Evolutionary conservation across 2,797 vertebrate genomes (phyloP).

Genomic region (Pangasius krempfi): DNA sequence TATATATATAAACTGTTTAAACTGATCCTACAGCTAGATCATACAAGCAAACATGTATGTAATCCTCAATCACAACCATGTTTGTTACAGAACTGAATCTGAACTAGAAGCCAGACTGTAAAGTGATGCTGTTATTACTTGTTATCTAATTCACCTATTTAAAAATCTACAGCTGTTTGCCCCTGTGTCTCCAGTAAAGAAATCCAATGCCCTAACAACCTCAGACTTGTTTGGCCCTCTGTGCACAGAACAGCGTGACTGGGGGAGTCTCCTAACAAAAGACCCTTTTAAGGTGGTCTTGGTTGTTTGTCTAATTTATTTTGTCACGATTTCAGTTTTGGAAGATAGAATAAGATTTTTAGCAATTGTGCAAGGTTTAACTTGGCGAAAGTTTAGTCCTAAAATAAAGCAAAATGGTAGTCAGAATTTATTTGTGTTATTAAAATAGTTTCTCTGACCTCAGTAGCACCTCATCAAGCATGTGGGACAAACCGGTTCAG

Average conservation of each 20-base stretch:
- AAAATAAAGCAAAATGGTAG: background rate
- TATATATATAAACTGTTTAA: too few relatives aligned
- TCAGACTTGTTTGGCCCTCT: slow-evolving; percentile 36
- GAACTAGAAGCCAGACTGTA: background rate
- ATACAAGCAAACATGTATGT: background rate
- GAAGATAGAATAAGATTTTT: background rate
- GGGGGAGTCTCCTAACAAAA: background rate
- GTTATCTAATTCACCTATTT: background rate
- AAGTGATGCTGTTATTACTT: background rate
- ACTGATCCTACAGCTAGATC: too few relatives aligned
- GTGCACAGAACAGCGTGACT: slow-evolving; percentile 15
- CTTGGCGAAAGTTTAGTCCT: background rate
- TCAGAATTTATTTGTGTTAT: background rate
- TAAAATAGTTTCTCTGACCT: background rate
- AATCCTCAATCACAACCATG: background rate
- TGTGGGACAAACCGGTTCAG: background rate
- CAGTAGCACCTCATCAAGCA: background rate
- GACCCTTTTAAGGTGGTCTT: slow-evolving; percentile 50
- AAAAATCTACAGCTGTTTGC: slow-evolving; percentile 36
- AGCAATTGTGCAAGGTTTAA: background rate
- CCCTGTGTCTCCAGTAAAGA: slow-evolving; percentile 23
- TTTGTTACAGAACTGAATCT: background rate
- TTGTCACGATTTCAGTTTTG: background rate
- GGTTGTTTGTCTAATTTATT: background rate
- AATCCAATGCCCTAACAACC: slow-evolving; percentile 25